Evolutionary conservation across 2,113 vertebrate genomes (phyloP).

Genomic region (Panurus biarmicus): DNA sequence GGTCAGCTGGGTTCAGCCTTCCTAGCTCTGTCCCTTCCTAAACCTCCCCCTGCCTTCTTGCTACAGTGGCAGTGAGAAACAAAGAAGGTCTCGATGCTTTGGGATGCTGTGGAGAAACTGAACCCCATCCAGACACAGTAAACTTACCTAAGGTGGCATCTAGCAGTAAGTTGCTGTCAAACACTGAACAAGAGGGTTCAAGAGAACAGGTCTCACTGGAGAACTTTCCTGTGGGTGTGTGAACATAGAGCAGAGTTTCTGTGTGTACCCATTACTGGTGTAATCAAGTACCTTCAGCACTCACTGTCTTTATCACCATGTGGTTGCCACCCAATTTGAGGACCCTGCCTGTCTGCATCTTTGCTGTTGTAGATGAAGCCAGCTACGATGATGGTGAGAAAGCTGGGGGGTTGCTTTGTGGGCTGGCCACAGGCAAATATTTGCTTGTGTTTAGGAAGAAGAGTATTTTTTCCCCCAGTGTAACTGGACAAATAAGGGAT

Average conservation of each 20-base stretch:
- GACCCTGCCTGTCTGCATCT: neutral
- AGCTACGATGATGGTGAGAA: neutral
- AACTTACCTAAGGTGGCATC: neutral
- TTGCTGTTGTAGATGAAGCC: neutral
- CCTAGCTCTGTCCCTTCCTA: neutral
- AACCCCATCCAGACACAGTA: neutral
- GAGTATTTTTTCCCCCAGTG: neutral
- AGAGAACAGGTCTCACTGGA: neutral
- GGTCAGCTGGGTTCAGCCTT: neutral
- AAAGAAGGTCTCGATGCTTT: neutral
- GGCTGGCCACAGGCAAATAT: neutral
- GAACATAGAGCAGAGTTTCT: neutral
- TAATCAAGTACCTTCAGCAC: neutral
- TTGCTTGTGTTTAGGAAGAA: neutral
- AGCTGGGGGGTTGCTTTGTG: neutral
- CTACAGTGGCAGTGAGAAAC: neutral
- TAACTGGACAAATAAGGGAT: neutral
- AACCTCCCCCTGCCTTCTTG: neutral
- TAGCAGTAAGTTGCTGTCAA: neutral
- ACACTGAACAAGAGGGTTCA: neutral
- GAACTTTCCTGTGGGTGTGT: neutral
- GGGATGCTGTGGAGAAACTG: neutral
- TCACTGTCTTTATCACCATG: neutral
- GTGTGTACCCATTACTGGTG: neutral
- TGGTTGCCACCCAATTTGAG: neutral